Base-by-base conservation (phyloP, 2,797 vertebrate species). In the Argyrosomus regius region DNA sequence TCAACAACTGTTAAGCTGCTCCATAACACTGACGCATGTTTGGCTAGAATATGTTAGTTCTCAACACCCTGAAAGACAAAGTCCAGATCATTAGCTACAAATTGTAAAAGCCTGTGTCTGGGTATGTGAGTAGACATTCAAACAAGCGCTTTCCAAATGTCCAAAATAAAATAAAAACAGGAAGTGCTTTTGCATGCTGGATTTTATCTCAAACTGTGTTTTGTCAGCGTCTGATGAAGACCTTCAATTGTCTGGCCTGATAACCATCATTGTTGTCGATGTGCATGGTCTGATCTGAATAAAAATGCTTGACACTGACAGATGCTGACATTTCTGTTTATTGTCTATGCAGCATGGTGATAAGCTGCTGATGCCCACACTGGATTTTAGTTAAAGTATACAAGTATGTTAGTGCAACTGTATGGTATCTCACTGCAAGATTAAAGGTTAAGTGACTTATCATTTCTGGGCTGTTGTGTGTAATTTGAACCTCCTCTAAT, bases 401-500 rank as follows among this genome's bases (percentile, higher is more conserved):
- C 50, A 53, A 56, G 41, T 60, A 14, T 71, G 45, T 75, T 35
- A n/a, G 52, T 3, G 10, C 16, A 48, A 18, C n/a, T 75, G 5
- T 75, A 52, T 31, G 56, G 63, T 54, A 35, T 72, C 46, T 77
- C 45, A 46, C 78, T 58, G 24, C 26, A n/a, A 62, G 58, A 73
- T 77, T 67, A 82, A 75, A 77, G 60, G 35, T 46, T 6, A 78
- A 77, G 43, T n/a, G 14, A 48, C 6, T 0, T 35, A 48, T 57
- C 1, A 54, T 75, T 52, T 61, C 28, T 45, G 16, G 6, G 14
- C 48, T 52, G 67, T 18, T 54, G 64, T 58, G 69, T 89, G 46
- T 89, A 69, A 92, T 88, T 87, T 80, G 39, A 78, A 8, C 22
- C 18, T n/a, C 26, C 72, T 76, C 46, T 68, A 62, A 85, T 91